Evolutionary conservation across 2,888 invertebrate species (phyloP), one percentile per base, ranked within the genome.

Genomic region (Galeruca laticollis): DNA sequence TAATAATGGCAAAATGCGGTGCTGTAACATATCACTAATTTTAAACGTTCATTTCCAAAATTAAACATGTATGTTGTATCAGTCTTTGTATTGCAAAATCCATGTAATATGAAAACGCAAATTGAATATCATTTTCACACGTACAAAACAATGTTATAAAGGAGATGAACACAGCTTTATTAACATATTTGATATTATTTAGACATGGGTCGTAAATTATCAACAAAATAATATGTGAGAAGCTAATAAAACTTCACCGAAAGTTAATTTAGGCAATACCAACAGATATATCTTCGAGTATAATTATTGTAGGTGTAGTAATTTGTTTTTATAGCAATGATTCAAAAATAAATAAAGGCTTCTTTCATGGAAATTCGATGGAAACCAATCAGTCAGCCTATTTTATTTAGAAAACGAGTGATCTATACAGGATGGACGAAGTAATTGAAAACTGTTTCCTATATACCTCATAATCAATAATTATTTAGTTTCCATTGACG

Each of bases 231-330:
- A 47, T 47, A 47, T 47, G 18, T 15, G 15, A 47, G 15, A 47
- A 18, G 18, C 47, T 18, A 47, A 47, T 47, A 47, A 47, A 47
- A 15, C 47, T 47, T 47, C 47, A 47, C 9, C 47, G 18, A 47
- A 47, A 47, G 47, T 47, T 47, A 47, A 47, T 47, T 18, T 18
- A 47, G 18, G 47, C 47, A 43, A 43, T 43, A n/a, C 43, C 43
- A 43, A 43, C 43, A 18, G 47, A 18, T 47, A 40, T 40, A 47
- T 18, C 18, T 18, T 47, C 9, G 18, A 47, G 9, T 47, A 40
- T 40, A n/a, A 40, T 40, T 40, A 40, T n/a, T 40, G n/a, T 40
- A n/a, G 40, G 40, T n/a, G 6, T 40, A 40, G 13, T 40, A 40
- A n/a, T 40, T 40, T 5, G 40, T 40, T 40, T 40, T 40, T 40